Conservation (phyloP, 1,140 invertebrate genomes). For the Acromyrmex heyeri region DNA sequence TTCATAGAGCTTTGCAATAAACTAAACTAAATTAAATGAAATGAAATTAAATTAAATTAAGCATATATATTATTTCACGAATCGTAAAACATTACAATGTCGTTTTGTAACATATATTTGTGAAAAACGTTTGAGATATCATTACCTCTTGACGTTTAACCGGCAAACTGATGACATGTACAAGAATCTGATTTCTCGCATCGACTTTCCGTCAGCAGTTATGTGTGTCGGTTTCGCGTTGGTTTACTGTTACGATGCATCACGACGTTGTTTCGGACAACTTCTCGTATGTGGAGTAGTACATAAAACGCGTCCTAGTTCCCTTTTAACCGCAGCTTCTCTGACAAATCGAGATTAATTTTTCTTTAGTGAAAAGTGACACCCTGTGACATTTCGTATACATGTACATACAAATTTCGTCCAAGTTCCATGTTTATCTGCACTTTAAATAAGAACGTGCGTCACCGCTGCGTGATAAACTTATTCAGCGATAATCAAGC, state of each 20-base stretch:
- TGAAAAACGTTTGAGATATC: background rate
- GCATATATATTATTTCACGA: background rate
- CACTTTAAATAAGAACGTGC: background rate
- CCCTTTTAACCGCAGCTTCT: conserved; percentile 20
- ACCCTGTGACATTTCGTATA: background rate
- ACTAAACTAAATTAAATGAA: no score
- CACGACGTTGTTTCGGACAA: conserved; percentile 54
- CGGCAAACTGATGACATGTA: conserved; percentile 56
- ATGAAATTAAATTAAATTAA: no score
- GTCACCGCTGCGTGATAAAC: conserved; percentile 61
- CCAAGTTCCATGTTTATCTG: background rate
- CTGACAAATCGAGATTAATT: conserved; percentile 1
- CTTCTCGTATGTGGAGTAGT: conserved; percentile 31
- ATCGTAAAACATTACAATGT: background rate
- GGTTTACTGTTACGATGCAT: conserved; percentile 52
- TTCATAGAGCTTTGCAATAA: no score
- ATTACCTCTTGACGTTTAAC: conserved; percentile 9
- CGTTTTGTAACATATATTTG: background rate
- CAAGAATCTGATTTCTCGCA: conserved; percentile 68
- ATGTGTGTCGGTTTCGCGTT: conserved; percentile 61
- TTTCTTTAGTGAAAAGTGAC: conserved; percentile 4
- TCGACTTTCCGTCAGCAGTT: conserved; percentile 45
- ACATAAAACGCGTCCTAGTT: conserved; percentile 8
- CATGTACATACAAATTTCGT: background rate
- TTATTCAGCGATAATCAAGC: conserved; percentile 67